Conservation (phyloP, 2,797 vertebrate species). For the Acanthurus lineatus region DNA sequence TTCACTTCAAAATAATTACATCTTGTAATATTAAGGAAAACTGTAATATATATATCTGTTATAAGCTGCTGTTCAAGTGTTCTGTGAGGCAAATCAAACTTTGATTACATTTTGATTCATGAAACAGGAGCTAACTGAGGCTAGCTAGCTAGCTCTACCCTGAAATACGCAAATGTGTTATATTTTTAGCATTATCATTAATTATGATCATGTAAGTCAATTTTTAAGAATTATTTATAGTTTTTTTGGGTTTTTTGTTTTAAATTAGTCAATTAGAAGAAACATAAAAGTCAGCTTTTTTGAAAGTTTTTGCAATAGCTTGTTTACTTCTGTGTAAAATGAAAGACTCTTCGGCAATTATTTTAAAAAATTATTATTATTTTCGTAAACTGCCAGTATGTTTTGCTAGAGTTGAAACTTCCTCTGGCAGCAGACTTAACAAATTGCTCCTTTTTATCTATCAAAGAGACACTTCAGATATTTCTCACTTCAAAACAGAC, state of each 20-base stretch:
- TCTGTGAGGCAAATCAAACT: too few relatives aligned
- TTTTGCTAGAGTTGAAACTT: neutral
- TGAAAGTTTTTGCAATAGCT: neutral
- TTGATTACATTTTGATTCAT: neutral
- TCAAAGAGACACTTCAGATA: neutral
- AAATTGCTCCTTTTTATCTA: too few relatives aligned
- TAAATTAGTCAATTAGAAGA: neutral
- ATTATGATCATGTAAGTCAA: too few relatives aligned
- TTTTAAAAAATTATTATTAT: neutral
- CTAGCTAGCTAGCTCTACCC: neutral
- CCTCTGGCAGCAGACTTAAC: neutral
- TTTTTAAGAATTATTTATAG: neutral
- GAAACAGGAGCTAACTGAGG: neutral
- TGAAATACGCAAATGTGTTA: neutral
- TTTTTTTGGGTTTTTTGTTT: neutral
- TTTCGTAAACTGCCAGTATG: neutral
- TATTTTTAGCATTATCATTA: neutral
- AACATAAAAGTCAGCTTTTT: neutral
- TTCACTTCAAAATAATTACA: neutral
- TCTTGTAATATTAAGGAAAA: neutral
- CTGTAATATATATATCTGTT: too few relatives aligned
- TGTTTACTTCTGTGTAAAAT: neutral
- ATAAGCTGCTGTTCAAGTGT: neutral
- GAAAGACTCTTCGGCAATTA: neutral
- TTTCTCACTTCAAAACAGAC: slow-evolving; percentile 1